Evolutionary conservation across 2,797 vertebrate species (phyloP), one percentile per base, ranked within the genome.

Genomic region (Saxicola maurus): DNA sequence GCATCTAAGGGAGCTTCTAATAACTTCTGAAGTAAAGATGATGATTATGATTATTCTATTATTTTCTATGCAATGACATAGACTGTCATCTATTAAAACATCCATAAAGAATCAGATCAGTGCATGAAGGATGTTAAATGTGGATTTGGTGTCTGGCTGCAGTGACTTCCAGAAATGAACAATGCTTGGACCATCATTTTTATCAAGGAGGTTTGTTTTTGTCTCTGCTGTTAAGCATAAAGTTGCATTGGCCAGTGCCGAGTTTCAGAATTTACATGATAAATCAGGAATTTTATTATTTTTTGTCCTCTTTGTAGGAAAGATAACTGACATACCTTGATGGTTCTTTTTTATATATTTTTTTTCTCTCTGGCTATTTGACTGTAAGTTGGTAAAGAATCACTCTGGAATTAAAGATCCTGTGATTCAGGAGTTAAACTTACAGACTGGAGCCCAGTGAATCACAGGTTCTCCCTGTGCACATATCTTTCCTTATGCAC

Each of bases 391-490:
- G 57, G 46, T 66, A 52, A 66, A 86, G 51, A 73, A 66, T 93
- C 71, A 60, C 73, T 94, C 75, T 81, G 57, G 65, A 89, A 5
- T 52, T 73, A 40, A 13, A 56, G 45, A 30, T 88, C 52, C 67
- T 91, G 90, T 97, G 94, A 96, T 95, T 95, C 91, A 96, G 92
- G 76, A 76, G 75, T 95, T 96, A 96, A 96, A 83, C 82, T 84
- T 40, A 83, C 66, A 91, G 84, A 72, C 93, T 86, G 31, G 83
- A 92, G 87, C 76, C 37, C 65, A 68, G 72, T 96, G 91, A 97
- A 97, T 98, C 97, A 98, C 95, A 96, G 97, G 96, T 96, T 97
- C 59, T 95, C 76, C 40, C 79, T 52, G 87, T 91, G 94, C 92
- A 91, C 11, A 24, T 88, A 96, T 78, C 81, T 97, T 97, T 97